Evolutionary conservation across 30 jellyfish, hydroid and myxozoan species (phyloP), one percentile per base, ranked within the genome.

Genomic region (Cassiopea xamachana): DNA sequence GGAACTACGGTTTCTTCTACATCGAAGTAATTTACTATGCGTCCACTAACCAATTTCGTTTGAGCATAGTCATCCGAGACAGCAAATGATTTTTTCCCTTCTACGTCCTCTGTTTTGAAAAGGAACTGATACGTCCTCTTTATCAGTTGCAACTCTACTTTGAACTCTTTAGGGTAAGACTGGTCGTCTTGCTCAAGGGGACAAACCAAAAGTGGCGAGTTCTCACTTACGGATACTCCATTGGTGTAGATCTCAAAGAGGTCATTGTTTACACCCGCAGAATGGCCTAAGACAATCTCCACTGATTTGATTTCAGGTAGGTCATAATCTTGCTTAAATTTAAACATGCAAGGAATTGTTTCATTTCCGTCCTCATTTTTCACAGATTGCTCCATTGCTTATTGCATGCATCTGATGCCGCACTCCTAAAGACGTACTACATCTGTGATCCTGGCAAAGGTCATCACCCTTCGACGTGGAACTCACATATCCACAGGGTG

Each of bases 241-340:
- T 82, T 82, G 7, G 80, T 71, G 58, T 82, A 82, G 47, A 82
- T 69, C 50, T 82, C 90, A 19, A 82, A 82, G n/a, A 82, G 43
- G 70, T 82, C 90, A 67, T 82, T 82, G 82, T 82, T 82, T 1
- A 76, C 90, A 39, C 90, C 90, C n/a, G 48, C 82, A 12, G 90
- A 73, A 3, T 45, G 90, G 90, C 90, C 90, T 68, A 82, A 39
- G 43, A 82, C 60, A 69, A 82, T 49, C 58, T 62, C 81, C 19
- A 82, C 90, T 44, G 58, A 45, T 44, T 16, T 61, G 13, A 64
- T 60, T 62, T 82, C 82, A 13, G 48, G 16, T 8, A 18, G n/a
- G 46, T 60, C 69, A 62, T 82, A 64, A 7, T 60, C 73, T 51
- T 82, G 82, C n/a, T 27, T 69, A 73, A 72, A 82, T 15, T 19